Percentiles rank a stretch among this genome's conserved stretches.
Evolutionary conservation across 2,888 invertebrate species (phyloP).

Genomic region (Polymixis lichenea): DNA sequence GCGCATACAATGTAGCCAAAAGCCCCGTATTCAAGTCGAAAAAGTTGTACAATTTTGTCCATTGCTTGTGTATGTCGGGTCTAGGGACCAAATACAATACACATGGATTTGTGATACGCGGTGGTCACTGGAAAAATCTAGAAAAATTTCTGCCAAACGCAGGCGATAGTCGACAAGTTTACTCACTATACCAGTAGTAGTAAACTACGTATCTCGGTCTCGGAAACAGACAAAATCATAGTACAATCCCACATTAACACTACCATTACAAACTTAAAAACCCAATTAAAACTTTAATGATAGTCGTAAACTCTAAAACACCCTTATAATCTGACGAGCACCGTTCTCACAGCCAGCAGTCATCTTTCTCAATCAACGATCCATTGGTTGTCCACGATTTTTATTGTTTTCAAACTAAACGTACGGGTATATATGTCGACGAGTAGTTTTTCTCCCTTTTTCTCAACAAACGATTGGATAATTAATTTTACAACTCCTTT

Average conservation of each 20-base stretch:
- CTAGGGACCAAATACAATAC: no score
- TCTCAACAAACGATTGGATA: conserved; percentile 73
- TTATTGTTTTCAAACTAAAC: conserved; percentile 88
- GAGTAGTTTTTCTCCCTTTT: conserved; percentile 70
- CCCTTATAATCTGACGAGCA: conserved; percentile 79
- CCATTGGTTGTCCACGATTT: conserved; percentile 84
- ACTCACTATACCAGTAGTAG: neutral
- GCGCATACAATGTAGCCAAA: no score
- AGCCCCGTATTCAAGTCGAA: no score
- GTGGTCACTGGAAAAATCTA: no score
- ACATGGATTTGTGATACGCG: no score
- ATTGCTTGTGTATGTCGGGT: no score
- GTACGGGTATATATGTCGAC: conserved; percentile 73
- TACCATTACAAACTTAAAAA: conserved; percentile 35
- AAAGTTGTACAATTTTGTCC: no score
- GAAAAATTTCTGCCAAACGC: no score
- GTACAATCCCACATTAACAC: conserved; percentile 1
- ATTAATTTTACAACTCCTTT: conserved; percentile 88
- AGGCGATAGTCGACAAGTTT: neutral
- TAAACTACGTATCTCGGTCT: no score
- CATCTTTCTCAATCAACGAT: conserved; percentile 89
- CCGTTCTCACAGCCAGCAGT: conserved; percentile 82
- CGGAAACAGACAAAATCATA: conserved; percentile 25
- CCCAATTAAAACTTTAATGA: conserved; percentile 55
- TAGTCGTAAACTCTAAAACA: conserved; percentile 76